Evolutionary conservation across 2,797 vertebrate genomes (phyloP).

Genomic region (Coregonus sp.): DNA sequence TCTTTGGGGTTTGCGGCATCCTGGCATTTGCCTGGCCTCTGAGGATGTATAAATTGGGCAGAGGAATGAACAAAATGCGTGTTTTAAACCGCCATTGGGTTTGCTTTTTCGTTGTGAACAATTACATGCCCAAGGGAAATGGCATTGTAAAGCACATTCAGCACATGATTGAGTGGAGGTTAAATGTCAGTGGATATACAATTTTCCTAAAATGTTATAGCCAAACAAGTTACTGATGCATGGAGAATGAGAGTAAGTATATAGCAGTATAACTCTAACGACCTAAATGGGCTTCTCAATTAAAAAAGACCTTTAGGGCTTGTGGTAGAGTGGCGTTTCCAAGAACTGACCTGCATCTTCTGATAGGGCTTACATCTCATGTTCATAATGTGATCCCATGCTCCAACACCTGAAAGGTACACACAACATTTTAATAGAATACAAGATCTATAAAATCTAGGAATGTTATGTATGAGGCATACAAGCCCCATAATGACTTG

Average conservation of each 20-base stretch:
- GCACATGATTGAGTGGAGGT: constrained; percentile 54
- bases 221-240: constrained; percentile 24
- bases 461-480: not conserved
- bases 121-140: constrained; percentile 58
- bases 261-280: constrained; percentile 45
- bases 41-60: constrained; percentile 49
- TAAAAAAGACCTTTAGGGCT: not conserved
- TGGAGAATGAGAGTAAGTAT: constrained; percentile 66
- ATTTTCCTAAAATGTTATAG: constrained; percentile 54
- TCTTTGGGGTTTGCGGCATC: constrained; percentile 42
- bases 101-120: constrained; percentile 63
- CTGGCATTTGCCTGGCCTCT: constrained; percentile 36
- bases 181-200: constrained; percentile 50
- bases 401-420: constrained; percentile 84
- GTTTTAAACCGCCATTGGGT: constrained; percentile 53
- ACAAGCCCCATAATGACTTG: not conserved
- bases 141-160: constrained; percentile 39
- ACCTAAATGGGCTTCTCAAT: constrained; percentile 6
- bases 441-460: not conserved
- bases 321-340: constrained; percentile 3
- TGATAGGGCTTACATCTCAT: constrained; percentile 91
- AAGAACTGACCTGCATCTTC: constrained; percentile 89
- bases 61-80: constrained; percentile 65
- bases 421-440: not conserved
- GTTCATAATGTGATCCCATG: constrained; percentile 89